Conservation (phyloP, 1,140 invertebrate species). For the Tribolium madens region DNA sequence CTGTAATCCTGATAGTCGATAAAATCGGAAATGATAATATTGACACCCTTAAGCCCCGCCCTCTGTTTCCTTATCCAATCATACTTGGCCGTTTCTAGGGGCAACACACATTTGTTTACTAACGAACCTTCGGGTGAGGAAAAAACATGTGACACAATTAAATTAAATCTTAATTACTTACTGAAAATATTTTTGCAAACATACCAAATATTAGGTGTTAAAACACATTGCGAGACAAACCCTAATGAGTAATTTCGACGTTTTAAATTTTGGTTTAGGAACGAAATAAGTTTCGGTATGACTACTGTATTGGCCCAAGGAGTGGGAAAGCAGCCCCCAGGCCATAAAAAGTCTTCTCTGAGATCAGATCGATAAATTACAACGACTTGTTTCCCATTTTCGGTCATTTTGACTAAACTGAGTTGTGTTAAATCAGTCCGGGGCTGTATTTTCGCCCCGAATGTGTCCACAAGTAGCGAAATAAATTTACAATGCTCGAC, state of each 20-base stretch:
- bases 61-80: slow-evolving; percentile 68
- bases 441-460: slow-evolving; percentile 76
- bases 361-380: slow-evolving; percentile 73
- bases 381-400: slow-evolving; percentile 74
- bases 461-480: slow-evolving; percentile 72
- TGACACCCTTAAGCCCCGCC: slow-evolving; percentile 68
- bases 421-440: slow-evolving; percentile 69
- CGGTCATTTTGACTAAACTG: slow-evolving; percentile 73
- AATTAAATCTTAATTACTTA: slow-evolving; percentile 45
- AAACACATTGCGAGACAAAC: slow-evolving; percentile 81
- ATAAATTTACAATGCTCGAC: slow-evolving; percentile 75
- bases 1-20: slow-evolving; percentile 69
- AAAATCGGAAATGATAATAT: slow-evolving; percentile 75
- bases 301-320: slow-evolving; percentile 84
- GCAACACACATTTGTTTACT: slow-evolving; percentile 66
- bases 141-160: slow-evolving; percentile 24
- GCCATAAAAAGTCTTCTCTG: slow-evolving; percentile 73
- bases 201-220: slow-evolving; percentile 77
- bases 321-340: slow-evolving; percentile 73
- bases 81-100: slow-evolving; percentile 68
- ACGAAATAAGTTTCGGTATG: slow-evolving; percentile 70
- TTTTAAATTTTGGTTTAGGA: slow-evolving; percentile 70
- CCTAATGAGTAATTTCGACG: slow-evolving; percentile 71
- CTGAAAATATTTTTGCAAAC: slow-evolving; percentile 67
- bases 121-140: slow-evolving; percentile 60